Conservation (phyloP, 2,113 vertebrate genomes). For the Erythrocercus mccallii region DNA sequence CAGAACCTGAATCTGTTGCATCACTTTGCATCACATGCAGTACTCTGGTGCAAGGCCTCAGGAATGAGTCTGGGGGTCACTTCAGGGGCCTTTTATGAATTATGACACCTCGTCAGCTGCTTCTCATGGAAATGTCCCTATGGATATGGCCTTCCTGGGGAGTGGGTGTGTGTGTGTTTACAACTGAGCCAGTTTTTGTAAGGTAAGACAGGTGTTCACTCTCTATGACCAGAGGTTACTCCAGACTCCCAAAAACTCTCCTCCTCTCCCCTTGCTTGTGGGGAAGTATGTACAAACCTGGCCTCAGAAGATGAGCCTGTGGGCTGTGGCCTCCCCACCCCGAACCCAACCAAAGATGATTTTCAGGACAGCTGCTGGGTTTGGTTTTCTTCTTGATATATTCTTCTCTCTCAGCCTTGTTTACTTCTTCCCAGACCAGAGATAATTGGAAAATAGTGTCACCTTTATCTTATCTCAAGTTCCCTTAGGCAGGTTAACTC, state of each 20-base stretch:
- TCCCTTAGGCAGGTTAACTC: neutral
- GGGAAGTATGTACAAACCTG: neutral
- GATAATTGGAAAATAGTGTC: neutral
- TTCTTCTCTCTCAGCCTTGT: neutral
- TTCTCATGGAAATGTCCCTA: neutral
- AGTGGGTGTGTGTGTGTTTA: neutral
- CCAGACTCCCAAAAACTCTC: neutral
- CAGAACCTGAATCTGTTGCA: neutral
- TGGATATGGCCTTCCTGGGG: neutral
- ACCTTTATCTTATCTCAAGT: neutral
- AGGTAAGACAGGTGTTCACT: neutral
- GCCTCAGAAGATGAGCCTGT: neutral
- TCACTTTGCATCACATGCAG: neutral
- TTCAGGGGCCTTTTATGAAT: neutral
- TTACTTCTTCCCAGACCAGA: neutral
- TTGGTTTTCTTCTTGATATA: neutral
- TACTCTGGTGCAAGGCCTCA: neutral
- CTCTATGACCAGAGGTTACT: neutral
- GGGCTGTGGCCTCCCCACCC: neutral
- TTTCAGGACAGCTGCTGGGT: neutral
- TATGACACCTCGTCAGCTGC: neutral
- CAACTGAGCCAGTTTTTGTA: neutral
- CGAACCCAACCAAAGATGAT: rapidly evolving
- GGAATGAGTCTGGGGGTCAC: neutral
- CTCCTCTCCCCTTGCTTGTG: neutral